Conservation (phyloP, 2,113 vertebrate genomes). For the Malurus melanocephalus region DNA sequence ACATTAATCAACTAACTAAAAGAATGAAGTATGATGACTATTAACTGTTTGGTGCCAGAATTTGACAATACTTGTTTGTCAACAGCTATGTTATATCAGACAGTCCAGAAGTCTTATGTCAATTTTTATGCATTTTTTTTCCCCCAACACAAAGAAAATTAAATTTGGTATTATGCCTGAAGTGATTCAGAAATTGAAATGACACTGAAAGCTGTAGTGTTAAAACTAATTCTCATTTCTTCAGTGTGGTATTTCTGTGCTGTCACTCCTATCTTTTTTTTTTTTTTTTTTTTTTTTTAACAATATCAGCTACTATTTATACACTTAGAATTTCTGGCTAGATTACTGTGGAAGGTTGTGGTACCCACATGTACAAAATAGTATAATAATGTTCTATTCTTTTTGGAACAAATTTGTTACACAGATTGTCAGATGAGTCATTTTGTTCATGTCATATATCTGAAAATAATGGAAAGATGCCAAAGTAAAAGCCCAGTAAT, state of each 20-base stretch:
- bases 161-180: constrained; percentile 30
- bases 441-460: constrained; percentile 80
- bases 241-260: constrained; percentile 29
- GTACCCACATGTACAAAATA: constrained; percentile 73
- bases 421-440: constrained; percentile 80
- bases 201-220: neutral
- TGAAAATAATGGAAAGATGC: constrained; percentile 84
- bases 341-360: constrained; percentile 76
- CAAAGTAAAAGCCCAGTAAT: constrained; percentile 80
- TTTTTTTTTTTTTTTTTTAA: constrained; percentile 10
- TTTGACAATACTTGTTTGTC: neutral
- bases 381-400: constrained; percentile 80
- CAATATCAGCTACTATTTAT: constrained; percentile 73
- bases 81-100: neutral
- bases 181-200: constrained; percentile 52
- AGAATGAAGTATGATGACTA: neutral
- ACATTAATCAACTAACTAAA: neutral
- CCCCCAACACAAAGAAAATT: constrained; percentile 21
- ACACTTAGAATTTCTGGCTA: constrained; percentile 74
- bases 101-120: neutral
- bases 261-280: constrained; percentile 8
- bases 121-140: neutral
- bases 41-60: neutral
- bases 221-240: constrained; percentile 45
- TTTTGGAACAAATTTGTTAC: constrained; percentile 81